Conservation (phyloP, 2,113 vertebrate species). For the Polypterus bichir region DNA sequence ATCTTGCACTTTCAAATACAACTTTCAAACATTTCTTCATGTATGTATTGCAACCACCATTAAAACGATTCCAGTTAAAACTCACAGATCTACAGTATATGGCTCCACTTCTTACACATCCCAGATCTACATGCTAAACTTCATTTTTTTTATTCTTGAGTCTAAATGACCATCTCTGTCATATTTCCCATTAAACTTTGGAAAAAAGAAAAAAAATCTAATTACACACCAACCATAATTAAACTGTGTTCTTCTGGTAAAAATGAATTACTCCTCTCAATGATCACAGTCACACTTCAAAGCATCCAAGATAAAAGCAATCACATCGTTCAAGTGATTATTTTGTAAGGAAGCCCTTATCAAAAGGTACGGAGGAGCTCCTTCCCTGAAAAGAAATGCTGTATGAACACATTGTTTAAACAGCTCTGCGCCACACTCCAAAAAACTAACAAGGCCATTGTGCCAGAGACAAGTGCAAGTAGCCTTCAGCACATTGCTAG, state of each 20-base stretch:
- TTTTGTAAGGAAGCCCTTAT: constrained; percentile 40
- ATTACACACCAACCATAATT: constrained; percentile 33
- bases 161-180: neutral
- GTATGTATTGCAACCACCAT: no score
- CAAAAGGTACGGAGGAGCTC: constrained; percentile 36
- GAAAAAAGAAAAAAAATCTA: constrained; percentile 7
- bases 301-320: constrained; percentile 34
- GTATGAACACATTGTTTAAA: constrained; percentile 1
- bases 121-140: neutral
- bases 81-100: no score
- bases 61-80: no score
- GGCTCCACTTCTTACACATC: neutral
- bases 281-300: constrained; percentile 42
- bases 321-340: constrained; percentile 35
- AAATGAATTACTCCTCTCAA: constrained; percentile 30
- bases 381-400: constrained; percentile 23
- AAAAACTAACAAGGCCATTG: neutral
- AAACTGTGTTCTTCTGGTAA: constrained; percentile 28
- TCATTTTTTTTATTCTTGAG: neutral
- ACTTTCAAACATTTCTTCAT: no score
- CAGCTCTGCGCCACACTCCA: neutral
- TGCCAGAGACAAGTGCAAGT: no score
- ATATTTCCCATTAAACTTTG: neutral
- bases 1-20: no score
- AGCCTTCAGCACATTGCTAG: no score